These are phyloP conservation scores for Odontesthes bonariensis DNA, from an alignment of 2,113 vertebrate species.

Conservation along the genomic window DNA sequence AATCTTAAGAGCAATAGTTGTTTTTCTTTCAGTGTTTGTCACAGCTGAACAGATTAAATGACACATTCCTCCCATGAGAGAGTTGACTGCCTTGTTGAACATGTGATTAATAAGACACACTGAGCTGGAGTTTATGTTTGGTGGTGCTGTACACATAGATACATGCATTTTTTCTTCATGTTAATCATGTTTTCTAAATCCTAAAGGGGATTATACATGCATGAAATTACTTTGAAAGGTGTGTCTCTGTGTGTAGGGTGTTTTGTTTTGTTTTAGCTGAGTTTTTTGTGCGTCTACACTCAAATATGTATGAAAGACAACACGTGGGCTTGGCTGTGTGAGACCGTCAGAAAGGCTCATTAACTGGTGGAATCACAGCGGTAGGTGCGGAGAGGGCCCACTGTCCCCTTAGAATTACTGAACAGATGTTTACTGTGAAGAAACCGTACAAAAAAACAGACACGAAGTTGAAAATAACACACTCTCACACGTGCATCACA, in stretches of 20 bases:
- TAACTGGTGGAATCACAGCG: constrained; percentile 62
- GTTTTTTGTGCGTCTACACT: background rate
- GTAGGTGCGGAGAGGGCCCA: constrained; percentile 57
- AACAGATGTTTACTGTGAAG: constrained; percentile 66
- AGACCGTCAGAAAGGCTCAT: constrained; percentile 65
- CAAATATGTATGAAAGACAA: background rate
- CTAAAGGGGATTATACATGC: constrained; percentile 35
- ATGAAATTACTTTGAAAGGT: constrained; percentile 37
- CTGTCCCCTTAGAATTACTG: constrained; percentile 46
- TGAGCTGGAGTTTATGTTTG: constrained; percentile 37
- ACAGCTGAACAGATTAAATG: constrained; percentile 65
- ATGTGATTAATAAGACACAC: constrained; percentile 69
- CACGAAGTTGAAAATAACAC: constrained; percentile 40
- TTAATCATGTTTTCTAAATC: constrained; percentile 23
- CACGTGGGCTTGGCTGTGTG: constrained; percentile 14
- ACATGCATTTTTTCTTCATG: background rate
- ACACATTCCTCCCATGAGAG: constrained; percentile 58
- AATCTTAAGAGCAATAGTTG: constrained; percentile 4
- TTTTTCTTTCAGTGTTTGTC: constrained; percentile 48
- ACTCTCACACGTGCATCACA: constrained; percentile 8
- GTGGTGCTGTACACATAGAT: constrained; percentile 34
- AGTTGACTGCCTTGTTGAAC: constrained; percentile 65
- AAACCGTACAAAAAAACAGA: constrained; percentile 36
- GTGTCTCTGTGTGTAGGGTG: constrained; percentile 3
- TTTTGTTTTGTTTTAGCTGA: background rate